phyloP scores from a whole-genome alignment of 2,888 invertebrate genomes.

The Phaonia tiefii region DNA sequence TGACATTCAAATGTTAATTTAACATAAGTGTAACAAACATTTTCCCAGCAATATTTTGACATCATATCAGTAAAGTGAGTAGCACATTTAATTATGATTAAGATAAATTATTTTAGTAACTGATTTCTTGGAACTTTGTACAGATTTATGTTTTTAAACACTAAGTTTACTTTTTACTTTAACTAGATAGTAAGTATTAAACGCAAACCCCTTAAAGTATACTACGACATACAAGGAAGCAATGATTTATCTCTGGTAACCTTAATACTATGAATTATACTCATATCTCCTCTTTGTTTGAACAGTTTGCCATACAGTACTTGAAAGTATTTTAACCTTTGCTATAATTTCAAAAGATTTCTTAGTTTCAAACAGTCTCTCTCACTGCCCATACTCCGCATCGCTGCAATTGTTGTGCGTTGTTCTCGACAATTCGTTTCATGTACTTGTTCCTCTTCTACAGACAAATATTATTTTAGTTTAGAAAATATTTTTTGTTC shows the following conservation, averaged over 20 bases:
- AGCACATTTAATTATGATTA: too few relatives aligned
- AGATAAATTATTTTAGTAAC: too few relatives aligned
- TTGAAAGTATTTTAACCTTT: conserved; percentile 42
- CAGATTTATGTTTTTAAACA: too few relatives aligned
- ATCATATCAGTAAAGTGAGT: too few relatives aligned
- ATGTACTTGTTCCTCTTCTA: neutral
- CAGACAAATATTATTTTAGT: conserved; percentile 45
- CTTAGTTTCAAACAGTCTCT: neutral
- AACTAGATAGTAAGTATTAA: too few relatives aligned
- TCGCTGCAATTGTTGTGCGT: neutral
- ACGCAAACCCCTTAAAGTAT: conserved; percentile 20
- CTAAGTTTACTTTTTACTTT: too few relatives aligned
- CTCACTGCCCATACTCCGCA: too few relatives aligned
- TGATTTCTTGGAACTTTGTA: too few relatives aligned
- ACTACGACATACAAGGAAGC: neutral
- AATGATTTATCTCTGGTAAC: conserved; percentile 1
- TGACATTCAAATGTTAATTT: too few relatives aligned
- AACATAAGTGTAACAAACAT: too few relatives aligned
- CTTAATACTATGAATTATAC: conserved; percentile 12
- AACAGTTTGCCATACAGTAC: conserved; percentile 23
- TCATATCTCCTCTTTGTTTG: conserved; percentile 33
- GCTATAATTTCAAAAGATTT: neutral
- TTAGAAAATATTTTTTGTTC: conserved; percentile 42
- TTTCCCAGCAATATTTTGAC: too few relatives aligned
- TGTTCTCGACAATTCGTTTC: neutral